phyloP scores from a whole-genome alignment of 2,888 invertebrate species.

The Xestia c-nigrum region DNA sequence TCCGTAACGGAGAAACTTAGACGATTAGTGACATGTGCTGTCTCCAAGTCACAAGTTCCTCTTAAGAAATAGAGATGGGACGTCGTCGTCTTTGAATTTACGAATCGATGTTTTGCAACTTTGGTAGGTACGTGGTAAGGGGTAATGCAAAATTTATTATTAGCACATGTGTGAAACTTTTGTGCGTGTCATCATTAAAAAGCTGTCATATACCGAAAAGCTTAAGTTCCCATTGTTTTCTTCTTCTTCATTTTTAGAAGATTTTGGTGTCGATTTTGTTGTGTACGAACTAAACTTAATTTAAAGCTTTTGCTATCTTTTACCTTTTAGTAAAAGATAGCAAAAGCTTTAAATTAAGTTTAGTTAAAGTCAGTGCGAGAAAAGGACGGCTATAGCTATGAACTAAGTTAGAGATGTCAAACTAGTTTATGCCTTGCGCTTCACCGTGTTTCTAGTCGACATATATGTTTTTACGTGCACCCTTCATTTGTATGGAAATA shows the following conservation, averaged over 20 bases:
- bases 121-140: conserved; percentile 35
- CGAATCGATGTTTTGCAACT: conserved; percentile 25
- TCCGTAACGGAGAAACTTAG: conserved; percentile 46
- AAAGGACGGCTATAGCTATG: no score
- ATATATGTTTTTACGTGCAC: no score
- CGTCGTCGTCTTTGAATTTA: neutral
- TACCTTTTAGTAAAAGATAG: no score
- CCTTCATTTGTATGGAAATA: no score
- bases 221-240: neutral
- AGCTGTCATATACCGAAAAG: neutral
- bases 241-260: neutral
- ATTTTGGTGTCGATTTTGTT: no score
- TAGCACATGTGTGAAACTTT: conserved; percentile 9
- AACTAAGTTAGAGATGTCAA: no score
- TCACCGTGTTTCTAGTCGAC: no score
- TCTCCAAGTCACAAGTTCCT: conserved; percentile 17
- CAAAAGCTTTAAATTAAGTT: no score
- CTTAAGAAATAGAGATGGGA: conserved; percentile 48
- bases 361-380: no score
- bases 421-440: no score
- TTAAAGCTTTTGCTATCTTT: no score
- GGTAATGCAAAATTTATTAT: conserved; percentile 23
- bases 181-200: neutral
- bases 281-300: no score
- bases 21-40: conserved; percentile 61